Base-by-base conservation (phyloP, 2,888 invertebrate species). In the Hartigia nigra region DNA sequence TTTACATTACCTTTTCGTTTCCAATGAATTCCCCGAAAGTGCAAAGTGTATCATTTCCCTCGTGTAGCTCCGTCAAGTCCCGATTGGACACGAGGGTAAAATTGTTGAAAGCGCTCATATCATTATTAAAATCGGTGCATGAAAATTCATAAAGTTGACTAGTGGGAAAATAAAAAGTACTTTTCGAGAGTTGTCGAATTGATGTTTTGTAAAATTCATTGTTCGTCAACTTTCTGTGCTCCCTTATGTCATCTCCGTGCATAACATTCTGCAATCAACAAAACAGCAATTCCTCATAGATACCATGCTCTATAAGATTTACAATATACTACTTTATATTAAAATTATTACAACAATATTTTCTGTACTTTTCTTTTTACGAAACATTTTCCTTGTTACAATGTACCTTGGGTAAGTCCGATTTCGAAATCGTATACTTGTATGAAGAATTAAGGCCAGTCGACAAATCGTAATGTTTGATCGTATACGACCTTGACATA, bases 141-240 rank as follows among this genome's bases (percentile, higher is more conserved):
- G 69, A 31, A 74, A 89, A 89, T 37, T 86, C 82, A 81, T 89
- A 94, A 31, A 95, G 87, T 35, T 92, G 92, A 11, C 93, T 92
- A 0, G 95, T 92, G 2, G 95, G 95, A 86, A 95, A 95, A 90
- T 94, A 95, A 81, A 94, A 92, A 78, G 92, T 90, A 70, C 90
- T 91, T 55, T 92, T 92, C 0, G 94, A 93, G 11, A 95, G 87
- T 88, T 92, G 93, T 23, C 94, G 92, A 72, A 95, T 92, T 0
- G 94, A 93, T 0, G 93, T 93, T 79, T 93, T 92, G 84, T 93
- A 95, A 80, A 92, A 92, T 23, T 93, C 93, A 82, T 95, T 93
- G 85, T 94, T 94, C 55, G 90, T 92, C 84, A 95, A 87, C 74
- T 92, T 92, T 78, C 94, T 92, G 31, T 93, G 92, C 69, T 93